Conservation (phyloP, 1,140 invertebrate genomes). For the Zaprionus inermis region DNA sequence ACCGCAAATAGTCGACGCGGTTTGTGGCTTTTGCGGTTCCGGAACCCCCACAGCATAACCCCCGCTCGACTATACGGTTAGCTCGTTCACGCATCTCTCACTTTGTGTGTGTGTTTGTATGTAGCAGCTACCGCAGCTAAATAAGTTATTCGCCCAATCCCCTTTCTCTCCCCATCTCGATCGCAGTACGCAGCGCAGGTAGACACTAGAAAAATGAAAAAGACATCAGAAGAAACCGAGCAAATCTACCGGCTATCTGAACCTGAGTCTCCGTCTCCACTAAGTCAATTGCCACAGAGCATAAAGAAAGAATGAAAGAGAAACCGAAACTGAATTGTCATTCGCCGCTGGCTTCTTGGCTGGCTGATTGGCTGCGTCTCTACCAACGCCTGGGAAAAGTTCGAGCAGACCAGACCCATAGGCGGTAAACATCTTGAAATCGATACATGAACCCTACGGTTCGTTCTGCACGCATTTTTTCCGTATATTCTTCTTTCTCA, state of each 20-base stretch:
- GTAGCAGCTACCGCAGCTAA: slow-evolving; percentile 12
- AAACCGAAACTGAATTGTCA: slow-evolving; percentile 60
- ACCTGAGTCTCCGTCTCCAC: slow-evolving; percentile 22
- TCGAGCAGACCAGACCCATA: slow-evolving; percentile 7
- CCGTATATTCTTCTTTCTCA: neutral
- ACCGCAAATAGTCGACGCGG: slow-evolving; percentile 71
- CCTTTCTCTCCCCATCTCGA: neutral
- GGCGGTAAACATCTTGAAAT: slow-evolving; percentile 24
- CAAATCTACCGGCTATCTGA: slow-evolving; percentile 26
- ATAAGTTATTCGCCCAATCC: slow-evolving; percentile 10
- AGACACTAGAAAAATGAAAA: slow-evolving; percentile 1
- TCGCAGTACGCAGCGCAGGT: neutral
- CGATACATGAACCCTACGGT: slow-evolving; percentile 24
- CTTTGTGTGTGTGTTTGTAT: too few species aligned
- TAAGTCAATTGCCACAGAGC: slow-evolving; percentile 4
- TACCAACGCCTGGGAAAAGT: slow-evolving; percentile 29
- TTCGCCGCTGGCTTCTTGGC: slow-evolving; percentile 37
- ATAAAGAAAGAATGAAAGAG: slow-evolving; percentile 18
- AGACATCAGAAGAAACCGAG: slow-evolving; percentile 31
- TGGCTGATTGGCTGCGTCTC: slow-evolving; percentile 22
- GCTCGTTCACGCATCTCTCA: slow-evolving; percentile 19
- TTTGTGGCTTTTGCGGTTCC: slow-evolving; percentile 63
- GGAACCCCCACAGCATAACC: neutral
- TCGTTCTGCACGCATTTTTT: neutral
- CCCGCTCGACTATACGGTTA: neutral